Evolutionary conservation across 2,797 vertebrate genomes (phyloP), one percentile per base, ranked within the genome.

Genomic region (Sarcoramphus papa): DNA sequence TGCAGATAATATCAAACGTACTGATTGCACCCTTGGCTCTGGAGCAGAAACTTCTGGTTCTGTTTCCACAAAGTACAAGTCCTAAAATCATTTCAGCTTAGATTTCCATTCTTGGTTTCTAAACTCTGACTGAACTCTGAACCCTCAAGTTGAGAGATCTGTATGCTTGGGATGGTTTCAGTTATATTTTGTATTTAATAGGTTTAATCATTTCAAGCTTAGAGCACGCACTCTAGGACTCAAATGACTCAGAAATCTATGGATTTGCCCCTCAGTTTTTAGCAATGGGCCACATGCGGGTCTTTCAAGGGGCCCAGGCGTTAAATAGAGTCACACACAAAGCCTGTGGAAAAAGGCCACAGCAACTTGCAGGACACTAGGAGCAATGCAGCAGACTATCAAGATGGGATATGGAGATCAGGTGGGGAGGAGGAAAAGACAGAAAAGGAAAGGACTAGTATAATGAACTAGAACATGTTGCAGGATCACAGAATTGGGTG

Each of bases 251-350:
- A 82, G 45, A 68, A 85, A 35, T 37, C 28, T 65, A 60, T 51
- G 27, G 76, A 69, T 40, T 83, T 93, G 12, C 57, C 7, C 27
- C 23, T 83, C 16, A 22, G 22, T 21, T 90, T 88, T 62, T 51
- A 67, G 28, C 28, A 68, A 31, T 45, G 8, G 20, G 24, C 31
- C 24, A 8, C 8, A 53, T 15, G 17, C 0, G 0, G 4, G 12
- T 73, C 5, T 45, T 43, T 84, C 35, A 47, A 37, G 12, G 6
- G 7, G 3, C 7, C 18, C 16, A 75, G 50, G 21, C 33, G 69
- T 85, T 70, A 69, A 62, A 65, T 0, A 28, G 27, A 70, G 47
- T 68, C 21, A 20, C n/a, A 68, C 12, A 50, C 2, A 30, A 69
- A 72, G 7, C 21, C 54, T 79, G 6, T 12, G 13, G 10, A 18